phyloP scores from a whole-genome alignment of 1,140 invertebrate genomes.

The Leguminivora glycinivorella region DNA sequence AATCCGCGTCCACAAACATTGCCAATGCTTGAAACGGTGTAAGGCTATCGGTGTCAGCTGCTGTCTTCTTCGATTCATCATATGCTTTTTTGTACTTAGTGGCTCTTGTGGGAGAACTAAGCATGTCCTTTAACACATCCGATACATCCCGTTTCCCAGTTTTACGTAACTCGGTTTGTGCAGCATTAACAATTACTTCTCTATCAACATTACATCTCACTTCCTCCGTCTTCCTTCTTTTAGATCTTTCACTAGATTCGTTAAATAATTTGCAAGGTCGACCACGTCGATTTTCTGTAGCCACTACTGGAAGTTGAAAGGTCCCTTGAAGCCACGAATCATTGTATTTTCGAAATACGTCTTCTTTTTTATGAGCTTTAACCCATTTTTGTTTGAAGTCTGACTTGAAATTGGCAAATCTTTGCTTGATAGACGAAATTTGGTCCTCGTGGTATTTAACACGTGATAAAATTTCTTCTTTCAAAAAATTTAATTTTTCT shows the following conservation, averaged over 20 bases:
- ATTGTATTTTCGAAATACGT: constrained; percentile 38
- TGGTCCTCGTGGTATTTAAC: neutral
- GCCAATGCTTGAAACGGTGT: constrained; percentile 19
- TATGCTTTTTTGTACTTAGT: constrained; percentile 43
- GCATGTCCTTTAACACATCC: constrained; percentile 38
- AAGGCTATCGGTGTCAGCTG: neutral
- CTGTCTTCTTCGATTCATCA: constrained; percentile 4
- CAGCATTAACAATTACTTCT: constrained; percentile 42
- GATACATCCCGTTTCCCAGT: constrained; percentile 35
- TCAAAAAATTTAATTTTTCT: constrained; percentile 21
- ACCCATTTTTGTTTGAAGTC: constrained; percentile 41
- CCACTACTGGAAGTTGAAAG: constrained; percentile 37
- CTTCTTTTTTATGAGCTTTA: constrained; percentile 42
- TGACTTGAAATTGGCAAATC: constrained; percentile 41
- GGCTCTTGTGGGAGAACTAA: constrained; percentile 39
- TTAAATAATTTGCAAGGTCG: constrained; percentile 41
- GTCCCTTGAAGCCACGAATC: constrained; percentile 40
- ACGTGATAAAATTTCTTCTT: neutral
- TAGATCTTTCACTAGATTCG: constrained; percentile 46
- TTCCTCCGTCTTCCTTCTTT: constrained; percentile 51
- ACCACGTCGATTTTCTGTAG: constrained; percentile 36
- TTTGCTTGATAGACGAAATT: neutral
- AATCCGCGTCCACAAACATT: constrained; percentile 9
- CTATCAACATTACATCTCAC: constrained; percentile 37
- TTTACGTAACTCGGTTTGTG: constrained; percentile 32